A percentile compares a stretch with the other conserved stretches of the same genome.
These are phyloP conservation scores for Rhabdomys pumilio DNA, from an alignment of 2,797 vertebrate species.

Conservation along the genomic window DNA sequence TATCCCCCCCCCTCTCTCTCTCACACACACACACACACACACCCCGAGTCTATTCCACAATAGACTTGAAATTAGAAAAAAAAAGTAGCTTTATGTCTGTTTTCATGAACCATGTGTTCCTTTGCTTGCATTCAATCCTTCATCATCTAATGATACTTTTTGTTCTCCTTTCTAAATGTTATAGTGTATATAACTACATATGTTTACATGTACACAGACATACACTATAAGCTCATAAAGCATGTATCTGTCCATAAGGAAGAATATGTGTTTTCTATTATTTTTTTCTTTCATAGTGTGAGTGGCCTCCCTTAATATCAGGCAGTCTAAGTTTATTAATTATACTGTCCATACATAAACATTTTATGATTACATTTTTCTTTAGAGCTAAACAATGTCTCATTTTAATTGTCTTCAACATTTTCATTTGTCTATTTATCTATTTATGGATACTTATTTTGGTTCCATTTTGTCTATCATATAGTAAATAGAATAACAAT, in stretches of 20 bases:
- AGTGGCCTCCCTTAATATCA: background rate
- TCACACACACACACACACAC: background rate
- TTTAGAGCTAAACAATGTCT: background rate
- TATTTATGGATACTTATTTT: background rate
- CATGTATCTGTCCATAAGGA: too few relatives aligned
- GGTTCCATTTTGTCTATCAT: background rate
- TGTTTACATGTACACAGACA: background rate
- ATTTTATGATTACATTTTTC: background rate
- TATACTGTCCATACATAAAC: too few relatives aligned
- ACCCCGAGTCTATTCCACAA: background rate
- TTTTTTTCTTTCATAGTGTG: background rate
- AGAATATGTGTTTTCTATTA: background rate
- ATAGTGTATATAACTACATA: background rate
- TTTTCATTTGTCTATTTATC: background rate
- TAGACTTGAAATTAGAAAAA: background rate
- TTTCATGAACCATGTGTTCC: background rate
- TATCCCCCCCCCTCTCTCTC: background rate
- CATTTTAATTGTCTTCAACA: background rate
- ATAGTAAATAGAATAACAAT: background rate
- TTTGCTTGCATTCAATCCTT: background rate
- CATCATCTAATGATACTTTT: background rate
- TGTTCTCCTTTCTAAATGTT: background rate
- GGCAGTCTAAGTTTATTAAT: too few relatives aligned
- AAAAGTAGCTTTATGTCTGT: background rate
- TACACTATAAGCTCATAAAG: background rate